Percentiles rank a stretch among this genome's conserved stretches.
These are phyloP conservation scores for Hirtodrosophila cameraria DNA, from an alignment of 2,888 invertebrate genomes.

Conservation along the genomic window DNA sequence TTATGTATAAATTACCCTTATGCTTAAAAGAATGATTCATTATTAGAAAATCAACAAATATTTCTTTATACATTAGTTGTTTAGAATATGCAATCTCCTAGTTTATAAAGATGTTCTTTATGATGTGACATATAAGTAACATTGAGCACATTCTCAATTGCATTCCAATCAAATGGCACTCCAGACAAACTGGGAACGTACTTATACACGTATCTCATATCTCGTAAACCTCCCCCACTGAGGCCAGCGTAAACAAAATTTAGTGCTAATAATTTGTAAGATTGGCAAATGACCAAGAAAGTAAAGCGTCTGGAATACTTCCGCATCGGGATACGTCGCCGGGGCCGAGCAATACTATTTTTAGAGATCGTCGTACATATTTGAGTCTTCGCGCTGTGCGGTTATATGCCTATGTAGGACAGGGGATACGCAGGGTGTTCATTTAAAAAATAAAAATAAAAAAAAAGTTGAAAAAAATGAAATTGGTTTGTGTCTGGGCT, in stretches of 20 bases:
- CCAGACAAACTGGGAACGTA: conserved; percentile 25
- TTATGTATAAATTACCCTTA: too few species aligned
- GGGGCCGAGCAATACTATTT: conserved; percentile 52
- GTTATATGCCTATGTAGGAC: conserved; percentile 23
- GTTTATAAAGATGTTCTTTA: too few species aligned
- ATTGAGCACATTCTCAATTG: conserved; percentile 14
- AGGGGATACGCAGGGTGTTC: conserved; percentile 52
- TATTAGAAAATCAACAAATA: too few species aligned
- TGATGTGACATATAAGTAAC: neutral
- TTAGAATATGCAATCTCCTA: too few species aligned
- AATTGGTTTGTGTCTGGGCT: conserved; percentile 61
- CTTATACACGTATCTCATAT: neutral
- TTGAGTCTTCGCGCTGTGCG: neutral
- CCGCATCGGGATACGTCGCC: conserved; percentile 68
- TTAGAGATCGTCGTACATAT: conserved; percentile 38
- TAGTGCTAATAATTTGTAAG: conserved; percentile 57
- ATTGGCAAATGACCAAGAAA: conserved; percentile 77
- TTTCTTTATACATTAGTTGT: too few species aligned
- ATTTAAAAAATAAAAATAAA: conserved; percentile 28
- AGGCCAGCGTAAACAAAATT: conserved; percentile 15
- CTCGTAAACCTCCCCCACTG: conserved; percentile 4
- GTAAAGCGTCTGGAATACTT: conserved; percentile 74
- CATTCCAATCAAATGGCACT: conserved; percentile 27
- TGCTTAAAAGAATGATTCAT: too few species aligned
- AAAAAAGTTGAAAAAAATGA: conserved; percentile 1